A percentile compares a stretch with the other conserved stretches of the same genome.
phyloP scores from a whole-genome alignment of 2,888 invertebrate species.

The Agrotis clavis region DNA sequence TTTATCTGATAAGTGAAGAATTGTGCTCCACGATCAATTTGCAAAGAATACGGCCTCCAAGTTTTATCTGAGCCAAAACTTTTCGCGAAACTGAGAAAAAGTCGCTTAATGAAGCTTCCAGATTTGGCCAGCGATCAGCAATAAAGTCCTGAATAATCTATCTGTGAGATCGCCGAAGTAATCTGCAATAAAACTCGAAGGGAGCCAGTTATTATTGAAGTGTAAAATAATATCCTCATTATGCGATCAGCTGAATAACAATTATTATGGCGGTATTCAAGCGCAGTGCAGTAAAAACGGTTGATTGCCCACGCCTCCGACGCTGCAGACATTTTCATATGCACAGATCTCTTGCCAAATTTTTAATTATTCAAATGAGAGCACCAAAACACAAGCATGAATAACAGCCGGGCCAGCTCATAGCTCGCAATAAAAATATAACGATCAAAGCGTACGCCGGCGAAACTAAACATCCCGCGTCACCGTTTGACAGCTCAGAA shows the following conservation, averaged over 20 bases:
- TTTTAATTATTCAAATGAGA: conserved; percentile 81
- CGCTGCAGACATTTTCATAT: conserved; percentile 72
- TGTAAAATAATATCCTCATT: conserved; percentile 74
- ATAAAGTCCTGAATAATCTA: conserved; percentile 58
- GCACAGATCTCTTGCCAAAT: conserved; percentile 76
- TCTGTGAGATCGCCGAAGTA: conserved; percentile 44
- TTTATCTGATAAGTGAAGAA: conserved; percentile 52
- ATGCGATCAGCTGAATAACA: conserved; percentile 72
- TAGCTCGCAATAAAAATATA: conserved; percentile 66
- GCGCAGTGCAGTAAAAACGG: conserved; percentile 80
- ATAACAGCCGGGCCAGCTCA: conserved; percentile 66
- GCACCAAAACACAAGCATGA: conserved; percentile 68
- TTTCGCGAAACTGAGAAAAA: conserved; percentile 52
- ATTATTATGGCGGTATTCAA: conserved; percentile 66
- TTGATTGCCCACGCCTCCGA: conserved; percentile 67
- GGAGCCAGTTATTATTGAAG: conserved; percentile 66
- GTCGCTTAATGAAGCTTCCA: conserved; percentile 59
- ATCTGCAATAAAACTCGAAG: conserved; percentile 63
- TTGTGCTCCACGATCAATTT: conserved; percentile 56
- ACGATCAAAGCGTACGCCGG: conserved; percentile 66
- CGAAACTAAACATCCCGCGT: conserved; percentile 69
- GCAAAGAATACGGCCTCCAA: conserved; percentile 46
- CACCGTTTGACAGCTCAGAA: conserved; percentile 81
- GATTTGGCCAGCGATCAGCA: conserved; percentile 54
- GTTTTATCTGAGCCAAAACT: conserved; percentile 53